Base-by-base conservation (phyloP, 2,113 vertebrate species). In the Albula goreensis region DNA sequence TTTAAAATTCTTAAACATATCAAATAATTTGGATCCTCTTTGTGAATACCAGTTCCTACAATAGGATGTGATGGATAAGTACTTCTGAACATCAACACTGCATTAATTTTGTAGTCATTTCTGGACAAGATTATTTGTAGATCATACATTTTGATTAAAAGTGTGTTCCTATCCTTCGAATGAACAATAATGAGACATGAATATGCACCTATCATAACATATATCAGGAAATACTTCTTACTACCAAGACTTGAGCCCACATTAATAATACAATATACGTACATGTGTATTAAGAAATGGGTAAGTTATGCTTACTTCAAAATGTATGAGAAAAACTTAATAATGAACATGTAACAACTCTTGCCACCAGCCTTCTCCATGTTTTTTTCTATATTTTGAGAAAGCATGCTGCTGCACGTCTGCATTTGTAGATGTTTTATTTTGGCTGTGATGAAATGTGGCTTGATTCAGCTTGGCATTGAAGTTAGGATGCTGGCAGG, bases 401-500 rank as follows among this genome's bases (percentile, higher is more conserved):
- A 81, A 50, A 50, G 5, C 17, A 15, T 81, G 11, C 13, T 31
- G 22, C 25, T 31, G 1, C 2, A 1, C 12, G 3, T 8, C 2
- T 51, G 49, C 51, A 17, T 81, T 49, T 81, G 63, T 51, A 31
- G 49, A 13, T 50, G 19, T 1, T 81, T 51, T 22, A 51, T 7
- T 50, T 50, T 52, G 79, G 60, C 51, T 49, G 78, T 53, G 56
- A 57, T 50, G 19, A 50, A 80, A 86, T n/a, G 70, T 48, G 52
- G 53, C 31, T 15, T 56, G 12, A 25, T 11, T 10, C 12, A 0
- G 78, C 52, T 78, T 87, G 86, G 83, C 84, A 70, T 60, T 86
- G 78, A 87, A 41, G 85, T 83, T 89, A 53, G 48, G 56, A 10
- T 15, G 25, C 74, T n/a, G 60, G 86, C 77, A 88, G 79, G 78